phyloP scores from a whole-genome alignment of 1,140 invertebrate genomes.

The Solenopsis invicta region DNA sequence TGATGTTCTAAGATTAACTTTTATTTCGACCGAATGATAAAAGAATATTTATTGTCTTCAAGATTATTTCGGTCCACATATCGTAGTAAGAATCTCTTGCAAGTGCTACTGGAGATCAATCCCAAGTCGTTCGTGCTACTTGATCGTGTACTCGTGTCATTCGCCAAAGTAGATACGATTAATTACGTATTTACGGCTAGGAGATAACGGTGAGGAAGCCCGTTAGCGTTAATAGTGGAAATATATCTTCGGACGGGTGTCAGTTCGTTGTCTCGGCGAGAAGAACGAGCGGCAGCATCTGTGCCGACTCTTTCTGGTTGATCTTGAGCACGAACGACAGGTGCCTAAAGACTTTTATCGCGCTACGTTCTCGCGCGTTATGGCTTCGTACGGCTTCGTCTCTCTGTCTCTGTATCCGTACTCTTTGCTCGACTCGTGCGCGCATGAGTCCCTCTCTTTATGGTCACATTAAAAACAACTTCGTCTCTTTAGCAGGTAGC shows the following conservation, averaged over 20 bases:
- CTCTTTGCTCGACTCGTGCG: constrained; percentile 28
- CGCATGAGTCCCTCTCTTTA: constrained; percentile 33
- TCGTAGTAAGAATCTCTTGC: background rate
- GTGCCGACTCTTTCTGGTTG: constrained; percentile 51
- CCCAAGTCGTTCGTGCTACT: background rate
- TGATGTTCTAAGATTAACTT: background rate
- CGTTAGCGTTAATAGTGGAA: constrained; percentile 58
- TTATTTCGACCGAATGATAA: background rate
- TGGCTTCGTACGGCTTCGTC: constrained; percentile 62
- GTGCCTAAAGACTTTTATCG: constrained; percentile 68
- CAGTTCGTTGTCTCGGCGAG: constrained; percentile 55
- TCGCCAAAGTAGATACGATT: constrained; percentile 55
- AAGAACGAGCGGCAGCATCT: constrained; percentile 64
- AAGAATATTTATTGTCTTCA: background rate
- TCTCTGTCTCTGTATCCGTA: constrained; percentile 39
- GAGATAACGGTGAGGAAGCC: constrained; percentile 55
- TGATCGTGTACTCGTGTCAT: background rate
- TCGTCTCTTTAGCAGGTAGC: constrained; percentile 34
- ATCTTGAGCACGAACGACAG: constrained; percentile 57
- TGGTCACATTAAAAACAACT: constrained; percentile 53
- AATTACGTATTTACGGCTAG: constrained; percentile 59
- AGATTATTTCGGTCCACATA: background rate
- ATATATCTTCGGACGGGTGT: constrained; percentile 57
- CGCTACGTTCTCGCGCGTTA: constrained; percentile 46
- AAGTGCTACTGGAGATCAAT: background rate